phyloP scores from a whole-genome alignment of 2,797 vertebrate species.

The Syngnathus rostellatus region DNA sequence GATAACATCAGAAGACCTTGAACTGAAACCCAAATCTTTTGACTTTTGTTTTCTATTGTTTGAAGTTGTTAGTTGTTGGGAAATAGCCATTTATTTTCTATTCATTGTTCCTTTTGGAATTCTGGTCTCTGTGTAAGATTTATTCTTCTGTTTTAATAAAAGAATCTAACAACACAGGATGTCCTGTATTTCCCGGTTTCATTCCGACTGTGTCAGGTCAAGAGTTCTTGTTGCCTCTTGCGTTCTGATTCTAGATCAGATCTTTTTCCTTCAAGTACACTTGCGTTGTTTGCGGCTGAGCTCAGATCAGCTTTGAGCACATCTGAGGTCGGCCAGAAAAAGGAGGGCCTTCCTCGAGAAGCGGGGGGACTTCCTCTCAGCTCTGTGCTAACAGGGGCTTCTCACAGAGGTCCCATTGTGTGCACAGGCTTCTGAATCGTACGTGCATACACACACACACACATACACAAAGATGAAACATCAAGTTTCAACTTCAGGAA shows the following conservation, averaged over 20 bases:
- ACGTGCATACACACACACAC: slow-evolving; percentile 52
- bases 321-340: slow-evolving; percentile 26
- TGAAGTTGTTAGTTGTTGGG: slow-evolving; percentile 1
- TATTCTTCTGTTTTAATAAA: slow-evolving; percentile 49
- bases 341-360: slow-evolving; percentile 50
- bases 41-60: slow-evolving; percentile 1
- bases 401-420: slow-evolving; percentile 75
- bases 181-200: background rate
- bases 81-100: slow-evolving; percentile 50
- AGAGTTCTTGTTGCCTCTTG: background rate
- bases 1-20: background rate
- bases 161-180: background rate
- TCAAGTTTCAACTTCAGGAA: slow-evolving; percentile 65
- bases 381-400: slow-evolving; percentile 60
- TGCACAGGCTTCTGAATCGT: slow-evolving; percentile 51
- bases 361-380: slow-evolving; percentile 60
- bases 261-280: slow-evolving; percentile 8
- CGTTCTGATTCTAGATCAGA: background rate
- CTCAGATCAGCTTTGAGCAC: slow-evolving; percentile 26
- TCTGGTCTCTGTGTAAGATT: slow-evolving; percentile 7
- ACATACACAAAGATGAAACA: slow-evolving; percentile 69
- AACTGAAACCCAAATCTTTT: background rate
- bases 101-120: slow-evolving; percentile 13
- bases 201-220: background rate
- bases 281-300: background rate